Percentiles rank a stretch among this genome's conserved stretches.
phyloP scores from a whole-genome alignment of 2,797 vertebrate species.

The Hippocampus kuda region DNA sequence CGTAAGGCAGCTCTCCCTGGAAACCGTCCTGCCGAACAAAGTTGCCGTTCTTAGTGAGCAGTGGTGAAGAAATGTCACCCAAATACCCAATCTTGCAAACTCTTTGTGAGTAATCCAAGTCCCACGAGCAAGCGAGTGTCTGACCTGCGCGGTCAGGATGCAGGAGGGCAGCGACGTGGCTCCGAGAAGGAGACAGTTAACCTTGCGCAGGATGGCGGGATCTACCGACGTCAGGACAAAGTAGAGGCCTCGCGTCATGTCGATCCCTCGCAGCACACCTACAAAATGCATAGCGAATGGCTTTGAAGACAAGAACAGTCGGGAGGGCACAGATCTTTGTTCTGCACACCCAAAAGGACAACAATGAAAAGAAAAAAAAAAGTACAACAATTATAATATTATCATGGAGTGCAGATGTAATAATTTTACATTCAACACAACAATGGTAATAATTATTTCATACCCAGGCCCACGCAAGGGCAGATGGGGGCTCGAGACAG shows the following conservation, averaged over 20 bases:
- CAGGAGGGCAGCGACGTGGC: constrained; percentile 73
- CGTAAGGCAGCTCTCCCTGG: constrained; percentile 76
- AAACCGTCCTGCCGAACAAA: constrained; percentile 63
- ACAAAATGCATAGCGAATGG: not conserved
- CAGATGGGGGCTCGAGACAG: constrained; percentile 81
- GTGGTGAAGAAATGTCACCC: not conserved
- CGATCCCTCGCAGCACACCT: constrained; percentile 87
- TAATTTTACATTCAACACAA: not conserved
- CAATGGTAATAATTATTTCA: constrained; percentile 31
- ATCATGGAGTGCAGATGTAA: too few relatives aligned
- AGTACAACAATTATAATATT: too few relatives aligned
- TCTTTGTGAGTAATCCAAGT: not conserved
- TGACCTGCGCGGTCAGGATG: constrained; percentile 80
- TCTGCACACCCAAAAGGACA: not conserved
- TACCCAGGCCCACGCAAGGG: constrained; percentile 86
- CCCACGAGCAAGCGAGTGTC: not conserved
- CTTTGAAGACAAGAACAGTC: not conserved
- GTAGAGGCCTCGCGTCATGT: constrained; percentile 78
- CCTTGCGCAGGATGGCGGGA: constrained; percentile 68
- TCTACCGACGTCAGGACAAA: constrained; percentile 78
- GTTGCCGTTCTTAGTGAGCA: not conserved
- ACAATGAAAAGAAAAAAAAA: too few relatives aligned
- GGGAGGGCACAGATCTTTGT: not conserved
- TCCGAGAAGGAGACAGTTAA: constrained; percentile 89
- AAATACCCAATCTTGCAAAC: not conserved